Percentiles rank a stretch among this genome's conserved stretches.
Evolutionary conservation across 2,888 invertebrate species (phyloP).

Genomic region (Rhopalosiphum nymphaeae): DNA sequence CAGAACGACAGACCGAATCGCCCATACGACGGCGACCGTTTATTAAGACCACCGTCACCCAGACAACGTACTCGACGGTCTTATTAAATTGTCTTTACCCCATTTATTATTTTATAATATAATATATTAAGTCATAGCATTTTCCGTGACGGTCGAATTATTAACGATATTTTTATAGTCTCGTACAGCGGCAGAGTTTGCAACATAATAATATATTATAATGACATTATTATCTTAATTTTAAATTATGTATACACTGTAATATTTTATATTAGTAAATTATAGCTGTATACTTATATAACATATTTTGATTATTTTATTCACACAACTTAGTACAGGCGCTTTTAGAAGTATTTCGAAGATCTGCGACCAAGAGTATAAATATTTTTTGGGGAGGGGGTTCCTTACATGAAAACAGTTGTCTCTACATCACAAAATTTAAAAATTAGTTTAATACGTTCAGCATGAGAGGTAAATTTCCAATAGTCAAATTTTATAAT

Average conservation of each 20-base stretch:
- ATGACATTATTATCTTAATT: not conserved
- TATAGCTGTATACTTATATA: not conserved
- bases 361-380: not conserved
- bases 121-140: not conserved
- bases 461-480: not conserved
- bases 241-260: not conserved
- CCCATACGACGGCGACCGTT: not conserved
- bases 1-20: not conserved
- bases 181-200: not conserved
- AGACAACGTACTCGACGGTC: conserved; percentile 1
- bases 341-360: not conserved
- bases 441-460: not conserved
- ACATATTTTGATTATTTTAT: not conserved
- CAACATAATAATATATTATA: not conserved
- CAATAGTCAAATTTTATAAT: not conserved
- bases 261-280: not conserved
- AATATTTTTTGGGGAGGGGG: not conserved
- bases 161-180: not conserved
- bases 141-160: not conserved
- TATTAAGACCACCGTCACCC: not conserved
- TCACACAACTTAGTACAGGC: not conserved
- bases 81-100: not conserved
- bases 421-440: not conserved
- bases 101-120: not conserved
- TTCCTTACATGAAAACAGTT: not conserved